phyloP scores from a whole-genome alignment of 92 coral and sea anemone species.

The Chrysogorgia sp. region DNA sequence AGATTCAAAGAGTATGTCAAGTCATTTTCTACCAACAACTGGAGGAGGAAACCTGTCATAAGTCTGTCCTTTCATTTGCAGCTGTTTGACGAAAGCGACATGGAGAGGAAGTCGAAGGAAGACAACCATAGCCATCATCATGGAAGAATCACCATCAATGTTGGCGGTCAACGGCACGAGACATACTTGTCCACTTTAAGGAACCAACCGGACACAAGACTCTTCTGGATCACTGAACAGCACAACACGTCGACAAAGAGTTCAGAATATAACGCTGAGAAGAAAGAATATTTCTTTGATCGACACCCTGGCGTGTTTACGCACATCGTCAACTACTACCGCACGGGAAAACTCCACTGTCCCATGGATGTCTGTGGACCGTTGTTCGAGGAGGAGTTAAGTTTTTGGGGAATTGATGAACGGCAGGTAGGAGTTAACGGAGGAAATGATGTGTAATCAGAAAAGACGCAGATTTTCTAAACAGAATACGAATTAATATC shows the following conservation, averaged over 20 bases:
- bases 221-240: conserved; percentile 82
- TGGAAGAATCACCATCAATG: conserved; percentile 80
- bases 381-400: conserved; percentile 87
- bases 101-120: conserved; percentile 39
- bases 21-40: too few species aligned
- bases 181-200: conserved; percentile 81
- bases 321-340: conserved; percentile 86
- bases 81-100: conserved; percentile 32
- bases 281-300: conserved; percentile 92
- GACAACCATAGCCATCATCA: conserved; percentile 3
- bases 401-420: conserved; percentile 98
- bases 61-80: conserved; percentile 4
- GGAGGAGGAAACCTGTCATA: too few species aligned
- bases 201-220: conserved; percentile 93
- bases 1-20: too few species aligned
- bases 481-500: too few species aligned
- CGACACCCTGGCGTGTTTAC: conserved; percentile 96
- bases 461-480: background rate
- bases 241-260: conserved; percentile 70
- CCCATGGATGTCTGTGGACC: conserved; percentile 96
- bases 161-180: conserved; percentile 91
- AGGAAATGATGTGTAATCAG: background rate
- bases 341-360: conserved; percentile 94
- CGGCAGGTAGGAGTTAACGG: conserved; percentile 31
- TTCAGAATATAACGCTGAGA: conserved; percentile 74